Evolutionary conservation across 2,888 invertebrate species (phyloP).

Genomic region (Suillia variegata): DNA sequence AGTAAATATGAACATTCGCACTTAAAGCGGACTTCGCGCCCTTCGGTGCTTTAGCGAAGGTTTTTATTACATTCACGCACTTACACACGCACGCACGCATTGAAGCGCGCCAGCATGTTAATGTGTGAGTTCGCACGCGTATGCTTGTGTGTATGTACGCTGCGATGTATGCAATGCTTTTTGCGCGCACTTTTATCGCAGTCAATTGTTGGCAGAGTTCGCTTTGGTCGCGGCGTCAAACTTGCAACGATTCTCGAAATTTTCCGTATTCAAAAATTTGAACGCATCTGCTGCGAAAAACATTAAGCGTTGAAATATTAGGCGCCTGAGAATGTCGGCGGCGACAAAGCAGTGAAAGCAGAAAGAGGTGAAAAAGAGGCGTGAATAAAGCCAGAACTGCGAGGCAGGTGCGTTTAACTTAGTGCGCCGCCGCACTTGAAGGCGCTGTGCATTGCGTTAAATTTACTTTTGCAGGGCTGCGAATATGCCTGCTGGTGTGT

Average conservation of each 20-base stretch:
- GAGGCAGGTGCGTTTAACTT: slow-evolving; percentile 3
- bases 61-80: too few relatives aligned
- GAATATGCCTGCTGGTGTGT: slow-evolving; percentile 24
- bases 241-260: too few relatives aligned
- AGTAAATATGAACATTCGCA: too few relatives aligned
- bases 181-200: too few relatives aligned
- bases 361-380: neutral
- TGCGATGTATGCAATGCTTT: neutral
- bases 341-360: neutral
- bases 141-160: slow-evolving; percentile 21
- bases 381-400: neutral
- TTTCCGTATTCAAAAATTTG: neutral
- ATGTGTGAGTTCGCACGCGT: slow-evolving; percentile 35
- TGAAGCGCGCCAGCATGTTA: slow-evolving; percentile 7
- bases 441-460: neutral
- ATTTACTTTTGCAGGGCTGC: slow-evolving; percentile 9
- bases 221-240: too few relatives aligned
- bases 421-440: neutral
- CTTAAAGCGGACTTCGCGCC: too few relatives aligned
- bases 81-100: neutral
- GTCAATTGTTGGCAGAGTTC: too few relatives aligned
- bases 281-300: neutral
- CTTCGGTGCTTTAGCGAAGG: too few relatives aligned
- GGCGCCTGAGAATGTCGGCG: neutral
- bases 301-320: neutral